phyloP scores from a whole-genome alignment of 2,888 invertebrate species.

The Diarsia brunnea region DNA sequence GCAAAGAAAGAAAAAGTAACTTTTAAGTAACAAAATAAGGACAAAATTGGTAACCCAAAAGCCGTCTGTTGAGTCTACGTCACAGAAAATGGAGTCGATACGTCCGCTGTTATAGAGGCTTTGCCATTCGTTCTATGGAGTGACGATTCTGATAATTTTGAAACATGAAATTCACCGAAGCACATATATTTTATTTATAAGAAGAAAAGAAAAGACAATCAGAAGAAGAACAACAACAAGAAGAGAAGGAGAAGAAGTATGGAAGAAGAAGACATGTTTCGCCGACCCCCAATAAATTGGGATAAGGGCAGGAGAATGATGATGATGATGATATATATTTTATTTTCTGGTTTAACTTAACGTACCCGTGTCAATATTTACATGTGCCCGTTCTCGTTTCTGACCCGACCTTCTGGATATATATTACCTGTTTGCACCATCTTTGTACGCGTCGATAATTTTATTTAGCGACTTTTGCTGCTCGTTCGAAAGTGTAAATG shows the following conservation, averaged over 20 bases:
- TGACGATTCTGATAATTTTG: background rate
- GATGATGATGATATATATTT: no score
- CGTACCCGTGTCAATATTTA: background rate
- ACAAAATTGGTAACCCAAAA: background rate
- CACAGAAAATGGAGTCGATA: background rate
- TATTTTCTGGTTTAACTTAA: background rate
- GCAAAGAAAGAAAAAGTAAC: no score
- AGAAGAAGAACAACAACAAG: no score
- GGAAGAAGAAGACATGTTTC: no score
- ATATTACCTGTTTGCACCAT: background rate
- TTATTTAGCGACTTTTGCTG: constrained; percentile 36
- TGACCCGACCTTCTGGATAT: background rate
- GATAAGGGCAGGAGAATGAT: no score
- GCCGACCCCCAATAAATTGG: no score
- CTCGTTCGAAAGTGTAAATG: constrained; percentile 38
- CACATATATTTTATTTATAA: background rate
- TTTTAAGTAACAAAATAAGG: background rate
- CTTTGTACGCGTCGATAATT: constrained; percentile 32
- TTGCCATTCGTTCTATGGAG: background rate
- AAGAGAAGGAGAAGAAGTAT: no score
- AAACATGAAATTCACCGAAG: background rate
- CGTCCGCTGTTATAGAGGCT: background rate
- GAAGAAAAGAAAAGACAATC: no score
- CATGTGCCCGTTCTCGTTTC: background rate
- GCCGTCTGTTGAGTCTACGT: background rate